Conservation (phyloP, 2,797 vertebrate genomes). For the Hephaestus fuliginosus region DNA sequence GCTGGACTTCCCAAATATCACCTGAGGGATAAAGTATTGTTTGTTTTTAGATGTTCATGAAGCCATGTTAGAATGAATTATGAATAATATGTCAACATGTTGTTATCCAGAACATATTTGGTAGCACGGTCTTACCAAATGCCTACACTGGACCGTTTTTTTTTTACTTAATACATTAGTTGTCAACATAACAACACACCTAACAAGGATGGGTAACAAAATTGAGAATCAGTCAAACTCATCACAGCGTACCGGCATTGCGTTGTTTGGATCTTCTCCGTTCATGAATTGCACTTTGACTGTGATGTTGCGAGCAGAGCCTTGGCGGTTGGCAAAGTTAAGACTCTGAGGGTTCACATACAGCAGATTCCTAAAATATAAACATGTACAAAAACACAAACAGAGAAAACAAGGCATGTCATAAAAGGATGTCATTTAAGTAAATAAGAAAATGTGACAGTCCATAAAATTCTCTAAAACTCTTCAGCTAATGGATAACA, state of each 20-base stretch:
- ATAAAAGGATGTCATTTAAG: not conserved
- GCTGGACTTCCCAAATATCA: slow-evolving; percentile 99
- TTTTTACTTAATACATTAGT: not conserved
- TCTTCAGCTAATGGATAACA: not conserved
- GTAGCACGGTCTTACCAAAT: not conserved
- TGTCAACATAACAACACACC: not conserved
- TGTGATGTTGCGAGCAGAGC: slow-evolving; percentile 98
- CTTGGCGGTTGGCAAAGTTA: slow-evolving; percentile 98
- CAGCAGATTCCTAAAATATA: slow-evolving; percentile 91
- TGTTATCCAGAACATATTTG: not conserved
- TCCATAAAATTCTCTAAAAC: not conserved
- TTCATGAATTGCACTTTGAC: slow-evolving; percentile 99
- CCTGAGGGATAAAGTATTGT: slow-evolving; percentile 81
- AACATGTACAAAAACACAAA: slow-evolving; percentile 21
- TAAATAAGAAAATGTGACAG: not conserved
- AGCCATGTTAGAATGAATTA: not conserved
- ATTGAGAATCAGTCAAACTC: not conserved
- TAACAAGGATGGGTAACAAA: not conserved
- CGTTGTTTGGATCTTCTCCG: slow-evolving; percentile 95
- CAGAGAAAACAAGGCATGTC: slow-evolving; percentile 1
- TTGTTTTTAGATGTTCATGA: not conserved
- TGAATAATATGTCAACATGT: not conserved
- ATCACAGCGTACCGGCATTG: slow-evolving; percentile 91
- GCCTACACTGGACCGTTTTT: not conserved
- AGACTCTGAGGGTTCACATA: slow-evolving; percentile 98